Evolutionary conservation across 2,113 vertebrate genomes (phyloP), one percentile per base, ranked within the genome.

Genomic region (Ailurus styani): DNA sequence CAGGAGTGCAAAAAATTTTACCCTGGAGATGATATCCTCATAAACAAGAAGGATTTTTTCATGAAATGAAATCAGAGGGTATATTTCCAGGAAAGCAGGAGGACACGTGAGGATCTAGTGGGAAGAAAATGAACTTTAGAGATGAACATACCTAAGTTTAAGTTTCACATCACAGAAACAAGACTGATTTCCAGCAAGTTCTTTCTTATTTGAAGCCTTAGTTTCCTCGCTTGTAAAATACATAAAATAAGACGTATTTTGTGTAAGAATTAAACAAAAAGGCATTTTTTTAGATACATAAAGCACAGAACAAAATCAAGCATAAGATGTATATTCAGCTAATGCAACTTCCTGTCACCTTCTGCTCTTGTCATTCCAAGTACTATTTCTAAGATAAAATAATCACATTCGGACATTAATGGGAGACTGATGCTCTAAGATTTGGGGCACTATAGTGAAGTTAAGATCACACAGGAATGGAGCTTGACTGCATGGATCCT

Each of bases 61-160:
- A 40, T 5, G 50, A 95, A 72, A 52, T 0, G 25, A n/a, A 57
- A 23, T 7, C 21, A 50, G 14, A 66, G 14, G 4, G 2, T 20
- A 4, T 31, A 15, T 55, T 64, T 70, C 64, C 34, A 11, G 23
- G 5, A 57, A 45, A 31, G 20, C 3, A 37, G 37, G 34, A 21
- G 20, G 37, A 29, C 13, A 0, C 2, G 0, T 9, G 13, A 6
- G 23, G 10, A 62, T 42, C 29, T 68, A 5, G 5, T 0, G 6
- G 31, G 40, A 89, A 79, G 34, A 66, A 40, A 45, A 85, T 15
- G 25, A 42, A 3, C 82, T 78, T 72, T 25, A n/a, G 27, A 82
- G 73, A 78, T 20, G 90, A 50, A 25, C 25, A 8, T 11, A 6
- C 29, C 0, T 7, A 40, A 9, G 3, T 50, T 77, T 70, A 47